Evolutionary conservation across 2,113 vertebrate species (phyloP), one percentile per base, ranked within the genome.

Genomic region (Lonchura striata): DNA sequence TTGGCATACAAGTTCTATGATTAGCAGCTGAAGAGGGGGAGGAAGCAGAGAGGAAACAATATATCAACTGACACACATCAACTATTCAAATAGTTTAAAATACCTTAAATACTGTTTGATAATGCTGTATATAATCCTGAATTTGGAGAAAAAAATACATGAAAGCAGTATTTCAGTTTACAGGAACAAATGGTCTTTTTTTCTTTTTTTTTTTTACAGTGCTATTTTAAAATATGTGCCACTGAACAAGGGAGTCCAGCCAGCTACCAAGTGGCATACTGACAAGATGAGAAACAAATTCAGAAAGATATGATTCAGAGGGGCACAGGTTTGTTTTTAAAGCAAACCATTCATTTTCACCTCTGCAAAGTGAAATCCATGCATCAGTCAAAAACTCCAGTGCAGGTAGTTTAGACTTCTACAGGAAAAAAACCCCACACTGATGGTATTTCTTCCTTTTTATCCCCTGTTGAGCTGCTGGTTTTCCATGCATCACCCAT

Each of bases 1-100:
- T 98, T 98, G 98, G 98, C 98, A 98, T 97, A 95, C 96, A 96
- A 96, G 94, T 98, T 97, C 97, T 98, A 98, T 98, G 98, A 98
- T 98, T 98, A 98, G 98, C 98, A 98, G 98, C 97, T 97, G 98
- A 98, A 95, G 97, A 97, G 97, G 97, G 98, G 97, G 97, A 97
- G 96, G 96, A 96, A 91, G 97, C 91, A 94, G 92, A 96, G 54
- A 94, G 76, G 78, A 97, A 97, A 93, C 95, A 97, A 93, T 94
- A 92, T 94, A 97, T 94, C 87, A 98, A 97, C 91, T 91, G 95
- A 97, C 97, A 98, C 61, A 76, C 95, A 97, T 97, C 97, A 94
- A 97, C 92, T 92, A 92, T 96, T 96, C 91, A 97, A 97, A 97
- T 96, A 95, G 93, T 98, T 98, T 97, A 96, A 97, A 97, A 98